Percentiles rank a stretch among this genome's conserved stretches.
Evolutionary conservation across 2,888 invertebrate species (phyloP).

Genomic region (Aleiodes alternator): DNA sequence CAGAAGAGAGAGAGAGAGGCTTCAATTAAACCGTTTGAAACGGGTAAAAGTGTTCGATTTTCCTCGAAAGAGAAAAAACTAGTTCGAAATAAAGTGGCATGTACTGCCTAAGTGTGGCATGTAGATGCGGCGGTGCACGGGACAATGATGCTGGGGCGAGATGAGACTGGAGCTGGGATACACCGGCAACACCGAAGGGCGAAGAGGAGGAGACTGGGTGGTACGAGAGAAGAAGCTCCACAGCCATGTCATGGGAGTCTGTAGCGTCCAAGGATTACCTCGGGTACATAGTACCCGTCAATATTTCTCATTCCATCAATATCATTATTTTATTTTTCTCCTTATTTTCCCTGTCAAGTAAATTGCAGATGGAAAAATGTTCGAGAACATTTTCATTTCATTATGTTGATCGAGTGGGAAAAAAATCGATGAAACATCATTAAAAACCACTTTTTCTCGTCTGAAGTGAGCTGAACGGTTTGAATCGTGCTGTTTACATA

Average conservation of each 20-base stretch:
- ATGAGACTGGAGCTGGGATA: conserved; percentile 63
- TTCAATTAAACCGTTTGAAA: conserved; percentile 4
- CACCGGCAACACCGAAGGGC: conserved; percentile 46
- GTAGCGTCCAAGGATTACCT: conserved; percentile 88
- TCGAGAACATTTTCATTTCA: too few species aligned
- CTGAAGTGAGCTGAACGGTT: too few species aligned
- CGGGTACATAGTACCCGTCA: conserved; percentile 75
- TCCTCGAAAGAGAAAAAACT: background rate
- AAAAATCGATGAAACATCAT: too few species aligned
- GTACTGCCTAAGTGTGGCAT: conserved; percentile 65
- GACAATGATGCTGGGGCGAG: conserved; percentile 63
- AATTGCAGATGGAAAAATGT: background rate
- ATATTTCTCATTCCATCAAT: conserved; percentile 5
- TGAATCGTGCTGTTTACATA: too few species aligned
- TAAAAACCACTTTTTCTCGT: too few species aligned
- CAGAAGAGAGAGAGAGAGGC: background rate
- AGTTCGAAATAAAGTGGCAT: conserved; percentile 52
- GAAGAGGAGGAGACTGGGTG: conserved; percentile 57
- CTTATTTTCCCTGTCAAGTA: background rate
- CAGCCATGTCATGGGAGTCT: conserved; percentile 90
- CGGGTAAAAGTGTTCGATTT: conserved; percentile 1
- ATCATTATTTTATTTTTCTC: background rate
- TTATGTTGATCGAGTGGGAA: too few species aligned
- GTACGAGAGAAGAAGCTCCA: conserved; percentile 60
- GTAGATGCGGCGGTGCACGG: conserved; percentile 60